Percentiles rank a stretch among this genome's conserved stretches.
Evolutionary conservation across 2,888 invertebrate genomes (phyloP).

Genomic region (Oxycera nigricornis): DNA sequence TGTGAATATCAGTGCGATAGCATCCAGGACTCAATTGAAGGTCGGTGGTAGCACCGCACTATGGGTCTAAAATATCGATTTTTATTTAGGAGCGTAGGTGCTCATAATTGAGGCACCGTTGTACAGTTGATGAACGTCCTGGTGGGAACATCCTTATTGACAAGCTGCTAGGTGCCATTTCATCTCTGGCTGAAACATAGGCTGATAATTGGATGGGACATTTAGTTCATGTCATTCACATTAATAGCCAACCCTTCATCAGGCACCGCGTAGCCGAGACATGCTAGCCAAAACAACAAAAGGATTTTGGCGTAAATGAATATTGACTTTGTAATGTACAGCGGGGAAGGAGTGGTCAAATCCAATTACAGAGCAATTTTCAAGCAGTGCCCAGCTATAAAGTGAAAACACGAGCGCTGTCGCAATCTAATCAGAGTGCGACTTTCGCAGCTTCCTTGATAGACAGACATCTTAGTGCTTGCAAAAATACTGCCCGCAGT

Average conservation of each 20-base stretch:
- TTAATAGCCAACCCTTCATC: background rate
- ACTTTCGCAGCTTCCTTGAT: slow-evolving; percentile 7
- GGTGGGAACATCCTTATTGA: background rate
- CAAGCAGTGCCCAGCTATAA: background rate
- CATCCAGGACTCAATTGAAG: background rate
- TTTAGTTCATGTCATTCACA: background rate
- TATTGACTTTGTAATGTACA: background rate
- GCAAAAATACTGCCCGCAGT: background rate
- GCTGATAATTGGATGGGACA: slow-evolving; percentile 3
- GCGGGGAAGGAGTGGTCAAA: background rate
- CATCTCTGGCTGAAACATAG: background rate
- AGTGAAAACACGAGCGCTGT: background rate
- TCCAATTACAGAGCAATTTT: slow-evolving; percentile 13
- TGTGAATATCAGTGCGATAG: background rate
- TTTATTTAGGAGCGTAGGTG: background rate
- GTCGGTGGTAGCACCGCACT: background rate
- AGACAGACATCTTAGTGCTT: background rate
- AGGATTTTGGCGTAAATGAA: background rate
- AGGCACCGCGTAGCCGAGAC: background rate
- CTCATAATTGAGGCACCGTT: background rate
- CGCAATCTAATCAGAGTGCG: background rate
- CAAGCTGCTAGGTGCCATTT: background rate
- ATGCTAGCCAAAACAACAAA: background rate
- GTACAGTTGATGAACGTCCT: background rate
- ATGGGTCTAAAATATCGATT: background rate